Percentiles rank a stretch among this genome's conserved stretches.
phyloP scores from a whole-genome alignment of 2,888 invertebrate genomes.

The Brachycybe producta region DNA sequence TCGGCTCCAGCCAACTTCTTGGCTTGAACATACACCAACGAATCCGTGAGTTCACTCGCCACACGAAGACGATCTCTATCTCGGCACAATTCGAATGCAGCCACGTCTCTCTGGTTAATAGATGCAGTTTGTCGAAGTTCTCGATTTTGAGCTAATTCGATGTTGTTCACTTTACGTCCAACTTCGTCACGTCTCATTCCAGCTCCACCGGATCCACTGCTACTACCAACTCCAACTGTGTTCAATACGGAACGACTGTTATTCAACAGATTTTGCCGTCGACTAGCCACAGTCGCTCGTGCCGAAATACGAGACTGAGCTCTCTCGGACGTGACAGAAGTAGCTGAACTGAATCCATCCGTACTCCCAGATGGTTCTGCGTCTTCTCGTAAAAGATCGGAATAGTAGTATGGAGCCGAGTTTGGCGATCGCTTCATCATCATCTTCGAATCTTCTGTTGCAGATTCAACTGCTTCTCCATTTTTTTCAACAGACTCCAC shows the following conservation, averaged over 20 bases:
- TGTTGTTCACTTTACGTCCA: constrained; percentile 25
- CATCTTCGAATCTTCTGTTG: background rate
- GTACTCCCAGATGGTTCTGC: constrained; percentile 13
- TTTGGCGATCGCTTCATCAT: constrained; percentile 9
- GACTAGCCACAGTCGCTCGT: background rate
- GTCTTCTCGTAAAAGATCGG: constrained; percentile 46
- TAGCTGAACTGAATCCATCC: background rate
- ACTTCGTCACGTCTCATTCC: constrained; percentile 21
- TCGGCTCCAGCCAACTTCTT: constrained; percentile 42
- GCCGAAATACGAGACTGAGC: background rate
- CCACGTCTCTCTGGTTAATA: too few relatives aligned
- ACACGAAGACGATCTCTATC: constrained; percentile 7
- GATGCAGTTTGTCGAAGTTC: constrained; percentile 31
- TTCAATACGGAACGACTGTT: constrained; percentile 8
- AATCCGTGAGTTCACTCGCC: constrained; percentile 17
- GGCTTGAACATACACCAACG: constrained; percentile 17
- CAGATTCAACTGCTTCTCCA: background rate
- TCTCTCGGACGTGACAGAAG: background rate
- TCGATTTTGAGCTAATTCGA: constrained; percentile 16
- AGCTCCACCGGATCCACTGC: too few relatives aligned
- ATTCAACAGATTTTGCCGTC: constrained; percentile 4
- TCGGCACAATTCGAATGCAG: too few relatives aligned
- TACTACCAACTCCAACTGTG: too few relatives aligned
- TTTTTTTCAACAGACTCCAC: background rate
- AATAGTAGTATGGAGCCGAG: constrained; percentile 68